Conservation (phyloP, 2,113 vertebrate species). For the Platichthys stellatus region DNA sequence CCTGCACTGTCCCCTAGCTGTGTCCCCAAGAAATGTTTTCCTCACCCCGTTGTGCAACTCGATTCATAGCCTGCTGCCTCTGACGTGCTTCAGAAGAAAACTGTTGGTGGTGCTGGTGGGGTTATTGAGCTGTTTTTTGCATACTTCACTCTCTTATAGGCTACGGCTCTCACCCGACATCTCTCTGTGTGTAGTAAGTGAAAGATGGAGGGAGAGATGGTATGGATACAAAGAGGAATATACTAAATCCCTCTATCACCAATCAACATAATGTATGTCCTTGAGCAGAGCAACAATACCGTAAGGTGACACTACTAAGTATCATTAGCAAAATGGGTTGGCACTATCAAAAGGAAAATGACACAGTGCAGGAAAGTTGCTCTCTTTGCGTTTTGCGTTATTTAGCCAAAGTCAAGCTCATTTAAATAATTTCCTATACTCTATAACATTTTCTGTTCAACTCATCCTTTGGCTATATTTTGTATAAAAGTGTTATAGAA, state of each 20-base stretch:
- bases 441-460: too few relatives aligned
- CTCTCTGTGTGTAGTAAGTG: background rate
- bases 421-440: too few relatives aligned
- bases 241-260: background rate
- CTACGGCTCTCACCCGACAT: slow-evolving; percentile 14
- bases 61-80: slow-evolving; percentile 52
- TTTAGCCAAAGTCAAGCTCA: too few relatives aligned
- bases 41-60: slow-evolving; percentile 53
- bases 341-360: background rate
- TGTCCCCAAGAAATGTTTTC: slow-evolving; percentile 64
- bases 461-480: too few relatives aligned
- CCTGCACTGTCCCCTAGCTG: slow-evolving; percentile 52
- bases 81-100: slow-evolving; percentile 51
- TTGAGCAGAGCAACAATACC: background rate
- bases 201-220: background rate
- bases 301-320: too few relatives aligned
- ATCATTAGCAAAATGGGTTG: background rate
- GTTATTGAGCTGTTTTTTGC: slow-evolving; percentile 47
- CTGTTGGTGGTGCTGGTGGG: slow-evolving; percentile 30
- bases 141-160: slow-evolving; percentile 34
- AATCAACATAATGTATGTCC: background rate
- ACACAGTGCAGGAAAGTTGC: background rate
- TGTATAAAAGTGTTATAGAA: too few relatives aligned
- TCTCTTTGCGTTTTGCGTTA: background rate
- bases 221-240: background rate